These are phyloP conservation scores for Maconellicoccus hirsutus DNA, from an alignment of 1,140 invertebrate species.

Conservation along the genomic window DNA sequence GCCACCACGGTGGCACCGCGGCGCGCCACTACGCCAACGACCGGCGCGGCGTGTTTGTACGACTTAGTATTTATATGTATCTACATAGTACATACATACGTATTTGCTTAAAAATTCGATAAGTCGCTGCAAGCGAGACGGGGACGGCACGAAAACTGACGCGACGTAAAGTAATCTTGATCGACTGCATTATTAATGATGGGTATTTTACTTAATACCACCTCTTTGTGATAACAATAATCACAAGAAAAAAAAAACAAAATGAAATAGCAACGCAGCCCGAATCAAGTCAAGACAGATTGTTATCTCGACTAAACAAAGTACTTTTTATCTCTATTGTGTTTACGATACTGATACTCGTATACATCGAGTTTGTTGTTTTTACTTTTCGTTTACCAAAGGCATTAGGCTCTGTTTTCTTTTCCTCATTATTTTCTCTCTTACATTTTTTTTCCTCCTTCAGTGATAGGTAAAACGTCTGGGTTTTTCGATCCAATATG, in stretches of 20 bases:
- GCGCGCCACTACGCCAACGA: too few species aligned
- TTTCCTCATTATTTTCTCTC: too few species aligned
- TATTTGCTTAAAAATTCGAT: too few species aligned
- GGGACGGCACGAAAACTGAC: too few species aligned
- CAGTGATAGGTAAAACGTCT: not conserved
- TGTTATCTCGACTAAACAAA: not conserved
- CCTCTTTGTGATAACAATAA: slow-evolving; percentile 7
- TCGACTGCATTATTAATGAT: slow-evolving; percentile 10
- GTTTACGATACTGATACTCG: not conserved
- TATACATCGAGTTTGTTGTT: not conserved
- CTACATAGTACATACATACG: too few species aligned
- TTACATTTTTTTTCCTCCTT: not conserved
- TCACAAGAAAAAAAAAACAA: too few species aligned
- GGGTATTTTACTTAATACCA: not conserved
- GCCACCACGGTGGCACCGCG: too few species aligned
- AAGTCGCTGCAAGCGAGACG: too few species aligned
- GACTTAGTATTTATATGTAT: too few species aligned
- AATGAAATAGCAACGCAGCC: not conserved
- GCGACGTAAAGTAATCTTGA: too few species aligned
- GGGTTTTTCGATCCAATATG: not conserved
- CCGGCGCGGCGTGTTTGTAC: too few species aligned
- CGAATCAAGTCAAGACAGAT: not conserved
- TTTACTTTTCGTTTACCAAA: not conserved
- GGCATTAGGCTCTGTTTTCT: too few species aligned
- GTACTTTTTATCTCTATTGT: not conserved